Evolutionary conservation across 2,797 vertebrate genomes (phyloP).

Genomic region (Syngnathus acus): DNA sequence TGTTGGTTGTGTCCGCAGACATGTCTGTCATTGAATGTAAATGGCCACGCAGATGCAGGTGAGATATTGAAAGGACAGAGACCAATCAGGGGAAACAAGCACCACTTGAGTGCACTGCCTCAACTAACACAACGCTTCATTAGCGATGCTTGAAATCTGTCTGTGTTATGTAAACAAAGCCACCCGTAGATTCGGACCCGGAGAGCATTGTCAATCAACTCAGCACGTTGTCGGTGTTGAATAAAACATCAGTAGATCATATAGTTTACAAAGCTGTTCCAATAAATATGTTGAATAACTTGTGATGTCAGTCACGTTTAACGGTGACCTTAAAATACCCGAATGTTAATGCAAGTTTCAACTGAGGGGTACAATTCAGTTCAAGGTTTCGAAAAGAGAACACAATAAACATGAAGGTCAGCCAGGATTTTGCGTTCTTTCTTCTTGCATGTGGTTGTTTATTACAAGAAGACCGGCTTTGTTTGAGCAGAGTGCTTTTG

Average conservation of each 20-base stretch:
- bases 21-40: not conserved
- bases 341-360: not conserved
- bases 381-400: not conserved
- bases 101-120: not conserved
- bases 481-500: not conserved
- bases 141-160: slow-evolving; percentile 1
- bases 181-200: not conserved
- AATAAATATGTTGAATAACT: not conserved
- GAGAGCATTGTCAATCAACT: slow-evolving; percentile 4
- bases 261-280: not conserved
- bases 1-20: not conserved
- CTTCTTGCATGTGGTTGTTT: not conserved
- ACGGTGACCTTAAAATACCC: not conserved
- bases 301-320: not conserved
- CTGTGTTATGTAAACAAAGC: not conserved
- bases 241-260: slow-evolving; percentile 3
- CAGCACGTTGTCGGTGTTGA: not conserved
- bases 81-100: not conserved
- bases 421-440: not conserved
- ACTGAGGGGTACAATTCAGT: not conserved
- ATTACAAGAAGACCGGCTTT: not conserved
- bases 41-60: not conserved
- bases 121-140: slow-evolving; percentile 1
- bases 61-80: not conserved
- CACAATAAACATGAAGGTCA: not conserved